Conservation (phyloP, 2,888 invertebrate species). For the Eristalis pertinax region DNA sequence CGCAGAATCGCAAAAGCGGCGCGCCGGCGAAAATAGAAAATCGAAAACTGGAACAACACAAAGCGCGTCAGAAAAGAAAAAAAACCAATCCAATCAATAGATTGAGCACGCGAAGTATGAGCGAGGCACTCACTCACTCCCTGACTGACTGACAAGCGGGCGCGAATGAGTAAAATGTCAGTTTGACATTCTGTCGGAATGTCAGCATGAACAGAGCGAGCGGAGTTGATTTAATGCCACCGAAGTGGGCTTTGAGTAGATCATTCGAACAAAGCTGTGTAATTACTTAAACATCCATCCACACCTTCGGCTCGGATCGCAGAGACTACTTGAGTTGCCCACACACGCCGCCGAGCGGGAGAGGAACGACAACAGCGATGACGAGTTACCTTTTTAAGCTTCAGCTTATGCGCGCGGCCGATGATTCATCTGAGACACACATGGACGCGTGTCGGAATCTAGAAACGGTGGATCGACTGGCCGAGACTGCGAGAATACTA, state of each 20-base stretch:
- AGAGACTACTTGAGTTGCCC: conserved; percentile 45
- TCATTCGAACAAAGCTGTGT: conserved; percentile 44
- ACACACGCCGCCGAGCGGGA: not conserved
- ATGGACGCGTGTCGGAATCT: conserved; percentile 52
- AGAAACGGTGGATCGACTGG: not conserved
- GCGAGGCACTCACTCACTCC: too few relatives aligned
- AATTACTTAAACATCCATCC: conserved; percentile 47
- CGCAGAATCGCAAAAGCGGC: conserved; percentile 2
- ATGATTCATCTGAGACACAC: conserved; percentile 50
- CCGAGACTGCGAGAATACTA: conserved; percentile 14
- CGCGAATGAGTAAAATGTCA: conserved; percentile 1
- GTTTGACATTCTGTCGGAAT: conserved; percentile 27
- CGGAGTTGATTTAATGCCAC: conserved; percentile 10
- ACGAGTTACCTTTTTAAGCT: conserved; percentile 36
- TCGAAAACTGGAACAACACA: conserved; percentile 14
- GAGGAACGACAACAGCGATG: not conserved
- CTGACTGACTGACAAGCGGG: not conserved
- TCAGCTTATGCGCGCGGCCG: conserved; percentile 16
- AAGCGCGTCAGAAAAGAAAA: not conserved
- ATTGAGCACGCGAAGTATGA: not conserved
- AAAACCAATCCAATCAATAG: conserved; percentile 28
- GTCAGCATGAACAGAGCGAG: conserved; percentile 29
- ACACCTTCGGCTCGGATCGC: conserved; percentile 21
- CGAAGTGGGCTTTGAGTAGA: conserved; percentile 15
- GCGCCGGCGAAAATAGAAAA: not conserved